Conservation (phyloP, 2,113 vertebrate species). For the Misgurnus anguillicaudatus region DNA sequence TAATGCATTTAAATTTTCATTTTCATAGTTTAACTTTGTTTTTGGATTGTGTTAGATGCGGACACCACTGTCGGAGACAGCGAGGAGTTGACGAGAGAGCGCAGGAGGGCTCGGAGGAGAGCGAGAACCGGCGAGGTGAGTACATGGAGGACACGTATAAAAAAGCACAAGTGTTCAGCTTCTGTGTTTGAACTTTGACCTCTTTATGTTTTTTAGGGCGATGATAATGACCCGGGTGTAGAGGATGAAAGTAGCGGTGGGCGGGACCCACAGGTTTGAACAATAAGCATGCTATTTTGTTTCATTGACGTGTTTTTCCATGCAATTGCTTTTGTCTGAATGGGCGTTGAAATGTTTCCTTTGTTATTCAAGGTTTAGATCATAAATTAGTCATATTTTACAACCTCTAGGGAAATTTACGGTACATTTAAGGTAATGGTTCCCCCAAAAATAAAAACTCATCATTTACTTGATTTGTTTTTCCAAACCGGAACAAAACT, state of each 20-base stretch:
- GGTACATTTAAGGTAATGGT: too few relatives aligned
- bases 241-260: constrained; percentile 73
- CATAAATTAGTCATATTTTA: too few relatives aligned
- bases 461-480: too few relatives aligned
- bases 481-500: too few relatives aligned
- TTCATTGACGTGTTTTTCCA: constrained; percentile 4
- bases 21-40: neutral
- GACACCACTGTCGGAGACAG: constrained; percentile 67
- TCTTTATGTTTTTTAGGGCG: constrained; percentile 62
- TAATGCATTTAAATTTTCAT: neutral
- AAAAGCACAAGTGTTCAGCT: neutral
- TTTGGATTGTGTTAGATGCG: constrained; percentile 61
- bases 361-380: too few relatives aligned
- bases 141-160: neutral
- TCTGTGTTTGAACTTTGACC: constrained; percentile 21
- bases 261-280: constrained; percentile 70
- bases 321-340: neutral
- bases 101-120: constrained; percentile 72
- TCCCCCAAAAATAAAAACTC: too few relatives aligned
- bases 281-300: constrained; percentile 6
- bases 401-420: too few relatives aligned
- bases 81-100: constrained; percentile 73
- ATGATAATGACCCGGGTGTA: constrained; percentile 73
- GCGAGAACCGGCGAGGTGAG: constrained; percentile 69
- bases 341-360: too few relatives aligned